Evolutionary conservation across 2,113 vertebrate genomes (phyloP).

Genomic region (Ptilorrhoa leucosticta): DNA sequence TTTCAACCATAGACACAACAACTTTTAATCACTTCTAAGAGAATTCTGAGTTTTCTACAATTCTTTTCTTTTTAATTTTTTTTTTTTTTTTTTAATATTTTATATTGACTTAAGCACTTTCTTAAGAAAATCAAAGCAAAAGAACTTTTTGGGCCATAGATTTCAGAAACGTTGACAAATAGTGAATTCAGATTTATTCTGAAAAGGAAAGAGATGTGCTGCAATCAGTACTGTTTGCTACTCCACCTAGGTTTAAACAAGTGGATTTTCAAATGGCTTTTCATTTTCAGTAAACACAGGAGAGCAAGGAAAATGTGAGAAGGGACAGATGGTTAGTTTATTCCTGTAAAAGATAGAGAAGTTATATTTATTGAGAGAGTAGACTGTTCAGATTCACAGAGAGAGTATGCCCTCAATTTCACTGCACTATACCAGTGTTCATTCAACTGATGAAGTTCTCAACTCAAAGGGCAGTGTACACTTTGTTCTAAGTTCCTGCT

Average conservation of each 20-base stretch:
- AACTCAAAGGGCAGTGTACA: constrained; percentile 75
- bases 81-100: neutral
- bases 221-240: neutral
- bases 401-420: constrained; percentile 80
- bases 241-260: neutral
- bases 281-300: constrained; percentile 18
- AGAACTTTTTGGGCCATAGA: neutral
- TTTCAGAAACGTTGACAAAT: neutral
- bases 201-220: neutral
- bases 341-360: constrained; percentile 62
- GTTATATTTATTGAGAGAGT: constrained; percentile 70
- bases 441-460: constrained; percentile 78
- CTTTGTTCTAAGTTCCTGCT: constrained; percentile 80
- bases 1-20: too few relatives aligned
- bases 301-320: neutral
- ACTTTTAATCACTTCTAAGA: neutral
- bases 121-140: neutral
- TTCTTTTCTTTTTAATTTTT: neutral
- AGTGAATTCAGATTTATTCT: neutral
- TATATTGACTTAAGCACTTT: neutral
- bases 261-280: constrained; percentile 45
- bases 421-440: constrained; percentile 61
- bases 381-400: constrained; percentile 62
- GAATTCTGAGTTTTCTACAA: neutral
- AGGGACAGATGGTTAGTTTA: constrained; percentile 27